phyloP scores from a whole-genome alignment of 2,797 vertebrate genomes.

The Cynodonichthys magdalenae region DNA sequence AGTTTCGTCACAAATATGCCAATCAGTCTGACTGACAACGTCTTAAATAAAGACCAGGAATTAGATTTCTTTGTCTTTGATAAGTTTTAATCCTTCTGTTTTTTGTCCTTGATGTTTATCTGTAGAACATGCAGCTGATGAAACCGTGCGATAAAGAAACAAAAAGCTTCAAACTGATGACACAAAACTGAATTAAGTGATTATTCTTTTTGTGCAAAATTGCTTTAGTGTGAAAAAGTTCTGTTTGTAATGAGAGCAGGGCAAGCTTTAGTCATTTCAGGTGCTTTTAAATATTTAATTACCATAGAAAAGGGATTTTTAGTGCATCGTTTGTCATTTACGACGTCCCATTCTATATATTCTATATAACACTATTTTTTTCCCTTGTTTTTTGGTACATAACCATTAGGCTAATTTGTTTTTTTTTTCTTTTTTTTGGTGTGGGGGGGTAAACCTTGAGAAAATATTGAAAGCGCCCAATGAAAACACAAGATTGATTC shows the following conservation, averaged over 20 bases:
- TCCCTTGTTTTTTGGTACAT: conserved; percentile 1
- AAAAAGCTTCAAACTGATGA: conserved; percentile 56
- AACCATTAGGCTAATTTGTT: not conserved
- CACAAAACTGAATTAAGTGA: conserved; percentile 57
- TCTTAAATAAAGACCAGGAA: conserved; percentile 41
- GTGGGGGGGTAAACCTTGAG: not conserved
- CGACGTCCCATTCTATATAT: not conserved
- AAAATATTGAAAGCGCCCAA: conserved; percentile 8
- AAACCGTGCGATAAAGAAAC: conserved; percentile 58
- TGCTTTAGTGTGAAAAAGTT: conserved; percentile 42
- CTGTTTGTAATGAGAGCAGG: conserved; percentile 38
- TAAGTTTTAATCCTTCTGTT: conserved; percentile 55
- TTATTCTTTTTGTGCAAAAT: conserved; percentile 70
- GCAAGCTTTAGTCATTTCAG: conserved; percentile 16
- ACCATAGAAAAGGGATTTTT: conserved; percentile 1
- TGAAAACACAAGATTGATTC: conserved; percentile 31
- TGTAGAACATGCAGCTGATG: conserved; percentile 48
- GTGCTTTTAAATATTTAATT: conserved; percentile 17
- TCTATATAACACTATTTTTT: no score
- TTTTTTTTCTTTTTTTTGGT: not conserved
- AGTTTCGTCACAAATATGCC: conserved; percentile 5
- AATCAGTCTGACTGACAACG: conserved; percentile 22
- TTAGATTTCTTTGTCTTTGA: conserved; percentile 50
- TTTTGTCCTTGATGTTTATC: conserved; percentile 63
- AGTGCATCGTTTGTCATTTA: not conserved